Conservation (phyloP, 2,888 invertebrate genomes). For the Cheilosia vernalis region DNA sequence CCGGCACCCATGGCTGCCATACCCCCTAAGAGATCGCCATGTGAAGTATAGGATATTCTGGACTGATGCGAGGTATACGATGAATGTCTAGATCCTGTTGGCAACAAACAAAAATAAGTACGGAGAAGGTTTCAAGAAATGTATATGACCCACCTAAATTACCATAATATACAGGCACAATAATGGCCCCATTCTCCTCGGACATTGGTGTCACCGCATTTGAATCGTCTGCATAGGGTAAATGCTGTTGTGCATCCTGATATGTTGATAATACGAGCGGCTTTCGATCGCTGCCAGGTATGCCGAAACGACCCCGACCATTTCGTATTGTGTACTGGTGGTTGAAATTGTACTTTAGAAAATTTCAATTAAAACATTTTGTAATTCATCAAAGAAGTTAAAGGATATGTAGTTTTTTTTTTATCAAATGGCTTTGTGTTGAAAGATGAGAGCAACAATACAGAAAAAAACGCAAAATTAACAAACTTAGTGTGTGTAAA, state of each 20-base stretch:
- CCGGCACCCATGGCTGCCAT: conserved; percentile 84
- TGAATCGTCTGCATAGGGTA: conserved; percentile 98
- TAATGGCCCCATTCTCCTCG: conserved; percentile 97
- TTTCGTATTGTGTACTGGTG: conserved; percentile 92
- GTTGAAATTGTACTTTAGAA: conserved; percentile 75
- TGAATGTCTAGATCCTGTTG: conserved; percentile 92
- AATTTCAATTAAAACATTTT: conserved; percentile 37
- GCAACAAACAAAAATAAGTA: conserved; percentile 6
- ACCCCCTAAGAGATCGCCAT: conserved; percentile 94
- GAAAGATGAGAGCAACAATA: conserved; percentile 62
- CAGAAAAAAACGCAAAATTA: conserved; percentile 56
- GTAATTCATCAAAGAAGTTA: background rate
- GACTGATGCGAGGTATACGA: conserved; percentile 98
- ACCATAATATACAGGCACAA: conserved; percentile 95
- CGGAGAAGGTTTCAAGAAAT: background rate
- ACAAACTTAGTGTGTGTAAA: conserved; percentile 26
- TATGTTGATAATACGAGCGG: conserved; percentile 97
- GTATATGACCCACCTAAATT: conserved; percentile 87
- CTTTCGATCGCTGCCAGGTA: conserved; percentile 94
- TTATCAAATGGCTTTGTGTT: conserved; percentile 49
- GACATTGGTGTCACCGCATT: conserved; percentile 99
- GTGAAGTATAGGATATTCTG: conserved; percentile 96
- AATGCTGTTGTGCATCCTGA: conserved; percentile 96
- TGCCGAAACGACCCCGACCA: conserved; percentile 90
- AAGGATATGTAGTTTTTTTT: conserved; percentile 1